These are phyloP conservation scores for Drepana falcataria DNA, from an alignment of 2,888 invertebrate species.

Conservation along the genomic window DNA sequence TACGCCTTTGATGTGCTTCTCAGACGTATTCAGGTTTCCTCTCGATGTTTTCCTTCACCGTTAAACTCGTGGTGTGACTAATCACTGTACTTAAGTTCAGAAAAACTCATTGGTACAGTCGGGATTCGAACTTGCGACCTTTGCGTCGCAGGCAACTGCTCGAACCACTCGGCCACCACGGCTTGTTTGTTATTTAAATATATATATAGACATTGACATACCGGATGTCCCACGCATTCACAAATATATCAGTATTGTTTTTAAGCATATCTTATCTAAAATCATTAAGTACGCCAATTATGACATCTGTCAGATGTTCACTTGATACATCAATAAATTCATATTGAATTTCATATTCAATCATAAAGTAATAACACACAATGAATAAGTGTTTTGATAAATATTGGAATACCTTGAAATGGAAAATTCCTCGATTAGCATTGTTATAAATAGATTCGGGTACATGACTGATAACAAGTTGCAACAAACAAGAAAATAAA, in stretches of 20 bases:
- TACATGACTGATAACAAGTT: not conserved
- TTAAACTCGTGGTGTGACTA: no score
- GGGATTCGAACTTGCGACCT: no score
- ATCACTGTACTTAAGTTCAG: no score
- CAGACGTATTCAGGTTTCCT: no score
- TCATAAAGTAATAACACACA: not conserved
- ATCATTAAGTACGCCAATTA: not conserved
- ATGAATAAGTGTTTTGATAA: no score
- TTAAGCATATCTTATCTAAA: not conserved
- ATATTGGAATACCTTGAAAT: not conserved
- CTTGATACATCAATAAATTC: not conserved
- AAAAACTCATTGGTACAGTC: no score
- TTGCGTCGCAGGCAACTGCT: no score
- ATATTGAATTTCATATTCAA: not conserved
- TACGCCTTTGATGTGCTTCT: no score
- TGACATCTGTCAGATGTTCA: not conserved
- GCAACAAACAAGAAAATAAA: not conserved
- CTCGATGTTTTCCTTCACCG: no score
- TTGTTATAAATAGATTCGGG: not conserved
- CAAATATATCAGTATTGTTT: not conserved
- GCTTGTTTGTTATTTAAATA: no score
- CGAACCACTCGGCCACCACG: no score
- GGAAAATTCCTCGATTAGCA: not conserved
- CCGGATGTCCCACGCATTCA: not conserved
- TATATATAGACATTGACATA: no score